Evolutionary conservation across 92 coral and sea anemone genomes (phyloP), one percentile per base, ranked within the genome.

Genomic region (Zoanthus gigantus): DNA sequence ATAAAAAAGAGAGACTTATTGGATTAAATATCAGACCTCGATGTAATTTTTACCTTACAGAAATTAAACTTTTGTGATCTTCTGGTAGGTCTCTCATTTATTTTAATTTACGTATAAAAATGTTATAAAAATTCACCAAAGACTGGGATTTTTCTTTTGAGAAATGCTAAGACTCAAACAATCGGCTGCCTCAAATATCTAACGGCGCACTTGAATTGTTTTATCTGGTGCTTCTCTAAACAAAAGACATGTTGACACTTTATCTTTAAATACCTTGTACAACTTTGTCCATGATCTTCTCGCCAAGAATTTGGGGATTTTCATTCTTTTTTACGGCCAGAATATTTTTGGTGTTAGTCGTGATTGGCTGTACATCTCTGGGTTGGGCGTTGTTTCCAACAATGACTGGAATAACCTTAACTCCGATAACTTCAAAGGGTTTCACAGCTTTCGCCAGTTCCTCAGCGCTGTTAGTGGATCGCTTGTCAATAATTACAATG

Each of bases 101-200:
- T 23, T 23, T 23, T 0, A 23, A 23, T 23, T 23, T 23, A 4
- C 42, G 42, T 37, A 37, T 37, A 4, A 37, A 37, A 1, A 37
- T 37, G 42, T 34, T 34, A 3, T 37, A 37, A 37, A 37, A 95
- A 83, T 30, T 92, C 93, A 8, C 90, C 90, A 71, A 23, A 23
- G 23, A 23, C 23, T 23, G 23, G 23, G 23, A 23, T 23, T 23
- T 23, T 23, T 23, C 23, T 23, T 23, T 23, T 23, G 23, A 23
- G 23, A 23, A 23, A 23, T 23, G 23, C 23, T 23, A 23, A 37
- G 42, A 37, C 42, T 37, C 42, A 2, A 37, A 37, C 42, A 2
- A 37, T 37, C 42, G 42, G 42, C 4, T 37, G 42, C 42, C 42
- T 37, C 42, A 4, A 37, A 37, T 37, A 37, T 4, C 42, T 37